Base-by-base conservation (phyloP, 2,888 invertebrate genomes). In the Lycia hirtaria region DNA sequence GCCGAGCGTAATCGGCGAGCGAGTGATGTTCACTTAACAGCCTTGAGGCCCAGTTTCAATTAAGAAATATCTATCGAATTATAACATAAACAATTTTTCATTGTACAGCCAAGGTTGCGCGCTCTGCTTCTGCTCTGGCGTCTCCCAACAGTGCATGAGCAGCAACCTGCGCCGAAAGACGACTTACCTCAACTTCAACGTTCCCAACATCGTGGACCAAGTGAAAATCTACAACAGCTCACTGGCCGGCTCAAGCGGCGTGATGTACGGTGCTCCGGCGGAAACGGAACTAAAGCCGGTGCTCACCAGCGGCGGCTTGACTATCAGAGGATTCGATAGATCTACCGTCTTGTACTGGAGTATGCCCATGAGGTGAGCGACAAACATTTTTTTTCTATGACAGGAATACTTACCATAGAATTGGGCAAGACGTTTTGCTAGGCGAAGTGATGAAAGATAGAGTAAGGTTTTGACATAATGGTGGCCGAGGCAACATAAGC, bases 61-160 rank as follows among this genome's bases (percentile, higher is more conserved):
- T n/a, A n/a, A n/a, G n/a, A n/a, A n/a, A n/a, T n/a, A n/a, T n/a
- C 9, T 9, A 24, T 5, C 9, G 24, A n/a, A 30, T n/a, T n/a
- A 30, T n/a, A n/a, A 30, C 10, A n/a, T 30, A n/a, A 30, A n/a
- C 10, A n/a, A 3, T 12, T 37, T 14, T 40, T 41, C 7, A 9
- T n/a, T 24, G 75, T 73, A 19, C 77, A 92, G 92, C 65, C 95
- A 96, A 68, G 99, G 99, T 37, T 99, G 99, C 85, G 96, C 98
- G 50, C 93, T 94, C 52, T 99, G 99, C 87, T 99, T 99, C 96
- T 99, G 99, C 85, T 97, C 97, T 93, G 99, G 98, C 1, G 94
- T 98, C 30, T 95, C 97, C 0, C 89, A 93, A 28, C 93, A 94
- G 64, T 99, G 99, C 82, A 93, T 93, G 53, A 97, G 97, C 75